A percentile compares a stretch with the other conserved stretches of the same genome.
These are phyloP conservation scores for Rhinogobio ventralis DNA, from an alignment of 2,797 vertebrate species.

Conservation along the genomic window DNA sequence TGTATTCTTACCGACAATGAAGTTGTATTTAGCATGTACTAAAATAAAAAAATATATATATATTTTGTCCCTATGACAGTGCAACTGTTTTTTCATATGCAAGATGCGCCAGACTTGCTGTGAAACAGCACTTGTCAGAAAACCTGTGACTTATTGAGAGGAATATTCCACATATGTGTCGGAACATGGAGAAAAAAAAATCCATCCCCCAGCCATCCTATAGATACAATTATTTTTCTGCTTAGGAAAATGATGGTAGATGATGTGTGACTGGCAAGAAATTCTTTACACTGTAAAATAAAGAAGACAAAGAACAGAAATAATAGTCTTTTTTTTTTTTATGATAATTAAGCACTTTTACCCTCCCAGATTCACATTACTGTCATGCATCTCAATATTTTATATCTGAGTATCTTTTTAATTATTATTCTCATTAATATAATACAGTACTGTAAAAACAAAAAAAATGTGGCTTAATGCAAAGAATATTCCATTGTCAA, in stretches of 20 bases:
- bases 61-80: background rate
- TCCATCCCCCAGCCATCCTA: background rate
- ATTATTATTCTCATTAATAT: no score
- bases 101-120: background rate
- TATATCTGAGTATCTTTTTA: no score
- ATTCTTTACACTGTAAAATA: background rate
- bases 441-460: no score
- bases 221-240: background rate
- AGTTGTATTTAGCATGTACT: background rate
- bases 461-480: no score
- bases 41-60: background rate
- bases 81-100: conserved; percentile 16
- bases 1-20: background rate
- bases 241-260: background rate
- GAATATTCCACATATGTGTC: conserved; percentile 26
- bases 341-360: background rate
- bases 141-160: background rate
- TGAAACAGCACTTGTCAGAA: background rate
- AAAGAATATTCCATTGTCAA: no score
- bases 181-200: background rate
- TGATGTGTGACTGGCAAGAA: background rate
- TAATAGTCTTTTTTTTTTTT: background rate
- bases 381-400: no score
- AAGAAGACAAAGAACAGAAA: background rate
- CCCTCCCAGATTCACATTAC: background rate